Conservation (phyloP, 1,140 invertebrate species). For the Catajapyx aquilonaris region DNA sequence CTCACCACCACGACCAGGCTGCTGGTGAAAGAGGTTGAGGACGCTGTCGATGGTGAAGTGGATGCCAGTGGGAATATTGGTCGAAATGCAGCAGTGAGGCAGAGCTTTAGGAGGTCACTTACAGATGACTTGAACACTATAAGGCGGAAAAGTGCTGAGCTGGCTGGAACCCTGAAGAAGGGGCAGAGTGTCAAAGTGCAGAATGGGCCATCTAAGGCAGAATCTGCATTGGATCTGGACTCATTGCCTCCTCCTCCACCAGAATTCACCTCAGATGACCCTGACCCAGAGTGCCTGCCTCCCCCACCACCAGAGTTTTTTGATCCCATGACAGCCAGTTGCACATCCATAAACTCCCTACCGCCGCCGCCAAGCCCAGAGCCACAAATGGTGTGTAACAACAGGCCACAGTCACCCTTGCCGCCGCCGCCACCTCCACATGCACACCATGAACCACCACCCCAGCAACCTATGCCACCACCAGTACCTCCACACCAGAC, state of each 20-base stretch:
- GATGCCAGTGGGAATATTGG: slow-evolving; percentile 9
- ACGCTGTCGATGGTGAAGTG: slow-evolving; percentile 27
- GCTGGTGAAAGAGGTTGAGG: slow-evolving; percentile 51
- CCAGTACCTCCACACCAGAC: no score
- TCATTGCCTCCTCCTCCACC: slow-evolving; percentile 20
- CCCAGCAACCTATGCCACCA: background rate
- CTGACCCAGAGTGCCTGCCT: slow-evolving; percentile 20
- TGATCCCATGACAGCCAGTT: no score
- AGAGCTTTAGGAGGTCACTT: slow-evolving; percentile 16
- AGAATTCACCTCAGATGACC: slow-evolving; percentile 11
- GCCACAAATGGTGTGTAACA: background rate
- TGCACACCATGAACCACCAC: slow-evolving; percentile 16
- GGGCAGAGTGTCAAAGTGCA: no score
- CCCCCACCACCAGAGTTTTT: slow-evolving; percentile 27
- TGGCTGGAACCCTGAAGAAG: no score
- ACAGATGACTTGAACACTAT: no score
- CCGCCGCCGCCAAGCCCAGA: background rate
- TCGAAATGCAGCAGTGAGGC: slow-evolving; percentile 9
- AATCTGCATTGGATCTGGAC: no score
- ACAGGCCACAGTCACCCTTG: slow-evolving; percentile 38
- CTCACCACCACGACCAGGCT: slow-evolving; percentile 76
- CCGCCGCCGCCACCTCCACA: slow-evolving; percentile 54
- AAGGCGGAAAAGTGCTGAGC: slow-evolving; percentile 9
- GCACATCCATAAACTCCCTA: slow-evolving; percentile 18
- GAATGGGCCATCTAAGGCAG: no score